Conservation (phyloP, 2,888 invertebrate genomes). For the Platycheirus albimanus region DNA sequence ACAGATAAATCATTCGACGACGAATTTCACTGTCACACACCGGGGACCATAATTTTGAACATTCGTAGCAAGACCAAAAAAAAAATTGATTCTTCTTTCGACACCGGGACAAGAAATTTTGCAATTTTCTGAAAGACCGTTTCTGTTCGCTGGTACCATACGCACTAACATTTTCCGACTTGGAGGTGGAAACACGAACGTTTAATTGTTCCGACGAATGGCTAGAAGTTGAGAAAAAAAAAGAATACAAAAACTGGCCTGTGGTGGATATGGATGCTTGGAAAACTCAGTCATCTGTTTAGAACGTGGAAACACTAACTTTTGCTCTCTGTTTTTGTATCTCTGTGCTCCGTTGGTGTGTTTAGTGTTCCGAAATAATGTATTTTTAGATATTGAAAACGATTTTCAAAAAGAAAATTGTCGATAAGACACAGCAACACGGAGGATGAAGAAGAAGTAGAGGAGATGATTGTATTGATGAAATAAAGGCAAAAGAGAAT, state of each 20-base stretch:
- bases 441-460: background rate
- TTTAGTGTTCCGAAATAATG: slow-evolving; percentile 43
- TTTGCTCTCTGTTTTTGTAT: slow-evolving; percentile 63
- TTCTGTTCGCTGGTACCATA: slow-evolving; percentile 66
- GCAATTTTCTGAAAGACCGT: slow-evolving; percentile 45
- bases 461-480: background rate
- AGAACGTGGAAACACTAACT: slow-evolving; percentile 34
- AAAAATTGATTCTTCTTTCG: slow-evolving; percentile 25
- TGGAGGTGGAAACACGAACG: slow-evolving; percentile 54
- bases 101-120: slow-evolving; percentile 34
- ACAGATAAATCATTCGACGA: slow-evolving; percentile 31
- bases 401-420: slow-evolving; percentile 37
- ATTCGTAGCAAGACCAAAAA: slow-evolving; percentile 41
- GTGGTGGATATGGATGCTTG: slow-evolving; percentile 49
- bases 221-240: slow-evolving; percentile 22
- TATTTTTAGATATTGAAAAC: slow-evolving; percentile 58
- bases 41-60: slow-evolving; percentile 52
- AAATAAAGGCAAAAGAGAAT: slow-evolving; percentile 9
- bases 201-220: slow-evolving; percentile 52
- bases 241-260: slow-evolving; percentile 29
- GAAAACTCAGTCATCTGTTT: slow-evolving; percentile 64
- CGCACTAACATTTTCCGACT: slow-evolving; percentile 64
- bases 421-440: slow-evolving; percentile 10
- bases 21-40: slow-evolving; percentile 54
- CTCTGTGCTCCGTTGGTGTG: slow-evolving; percentile 23